phyloP scores from a whole-genome alignment of 2,888 invertebrate species.

The Petrolisthes cinctipes region DNA sequence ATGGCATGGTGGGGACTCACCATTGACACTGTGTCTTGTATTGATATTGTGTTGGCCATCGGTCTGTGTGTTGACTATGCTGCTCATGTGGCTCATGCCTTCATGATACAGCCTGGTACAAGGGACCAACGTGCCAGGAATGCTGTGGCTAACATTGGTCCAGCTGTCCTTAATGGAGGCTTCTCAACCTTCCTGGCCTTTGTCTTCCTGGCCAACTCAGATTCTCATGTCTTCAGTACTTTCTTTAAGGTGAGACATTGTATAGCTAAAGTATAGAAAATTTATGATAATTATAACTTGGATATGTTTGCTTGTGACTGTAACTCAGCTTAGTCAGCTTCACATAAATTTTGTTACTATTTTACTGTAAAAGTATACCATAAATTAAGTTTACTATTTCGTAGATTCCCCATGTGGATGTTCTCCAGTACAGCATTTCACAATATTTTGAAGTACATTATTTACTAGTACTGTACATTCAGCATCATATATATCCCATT shows the following conservation, averaged over 20 bases:
- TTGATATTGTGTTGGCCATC: conserved; percentile 72
- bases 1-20: conserved; percentile 70
- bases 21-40: conserved; percentile 73
- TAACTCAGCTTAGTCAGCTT: background rate
- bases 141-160: conserved; percentile 80
- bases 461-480: too few relatives aligned
- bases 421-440: too few relatives aligned
- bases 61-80: conserved; percentile 74
- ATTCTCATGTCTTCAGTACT: conserved; percentile 69
- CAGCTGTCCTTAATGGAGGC: conserved; percentile 69
- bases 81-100: conserved; percentile 71
- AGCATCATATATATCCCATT: too few relatives aligned
- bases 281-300: background rate
- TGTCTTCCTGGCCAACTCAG: conserved; percentile 68
- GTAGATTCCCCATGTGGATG: too few relatives aligned
- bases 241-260: conserved; percentile 69
- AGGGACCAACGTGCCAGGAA: conserved; percentile 73
- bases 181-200: conserved; percentile 70
- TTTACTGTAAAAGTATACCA: background rate
- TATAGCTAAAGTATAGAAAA: background rate
- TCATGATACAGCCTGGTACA: conserved; percentile 58
- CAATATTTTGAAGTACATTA: too few relatives aligned
- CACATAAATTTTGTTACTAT: background rate
- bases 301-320: background rate
- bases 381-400: background rate